Conservation (phyloP, 2,113 vertebrate species). For the Gallinago media region DNA sequence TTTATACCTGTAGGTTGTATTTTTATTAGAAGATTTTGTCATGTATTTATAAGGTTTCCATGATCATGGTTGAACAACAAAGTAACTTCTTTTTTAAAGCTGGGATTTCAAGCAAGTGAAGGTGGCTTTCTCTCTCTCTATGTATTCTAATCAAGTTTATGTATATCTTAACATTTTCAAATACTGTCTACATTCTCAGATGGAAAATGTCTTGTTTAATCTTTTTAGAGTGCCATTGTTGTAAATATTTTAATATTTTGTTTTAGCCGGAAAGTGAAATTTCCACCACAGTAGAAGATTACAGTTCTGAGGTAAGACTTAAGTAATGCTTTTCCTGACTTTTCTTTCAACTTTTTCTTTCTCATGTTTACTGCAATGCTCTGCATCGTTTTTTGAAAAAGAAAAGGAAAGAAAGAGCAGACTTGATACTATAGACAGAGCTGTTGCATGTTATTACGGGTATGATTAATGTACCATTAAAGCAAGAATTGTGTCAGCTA, state of each 20-base stretch:
- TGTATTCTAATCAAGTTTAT: neutral
- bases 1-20: neutral
- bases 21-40: neutral
- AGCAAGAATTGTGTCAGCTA: neutral
- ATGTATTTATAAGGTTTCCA: neutral
- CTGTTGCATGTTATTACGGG: neutral
- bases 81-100: neutral
- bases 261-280: slow-evolving; percentile 93
- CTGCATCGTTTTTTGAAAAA: neutral
- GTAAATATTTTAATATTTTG: slow-evolving; percentile 58
- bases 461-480: neutral
- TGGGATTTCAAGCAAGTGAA: neutral
- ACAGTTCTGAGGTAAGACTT: slow-evolving; percentile 92
- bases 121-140: no score
- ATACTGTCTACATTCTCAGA: neutral
- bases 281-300: slow-evolving; percentile 93
- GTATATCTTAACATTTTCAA: neutral
- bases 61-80: neutral
- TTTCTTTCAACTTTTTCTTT: neutral
- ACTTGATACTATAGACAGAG: neutral
- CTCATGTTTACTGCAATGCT: neutral
- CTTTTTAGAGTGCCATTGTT: neutral
- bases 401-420: neutral
- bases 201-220: neutral
- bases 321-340: neutral